Percentiles rank a stretch among this genome's conserved stretches.
Conservation (phyloP, 1,140 invertebrate genomes). For the Penaeus chinensis region DNA sequence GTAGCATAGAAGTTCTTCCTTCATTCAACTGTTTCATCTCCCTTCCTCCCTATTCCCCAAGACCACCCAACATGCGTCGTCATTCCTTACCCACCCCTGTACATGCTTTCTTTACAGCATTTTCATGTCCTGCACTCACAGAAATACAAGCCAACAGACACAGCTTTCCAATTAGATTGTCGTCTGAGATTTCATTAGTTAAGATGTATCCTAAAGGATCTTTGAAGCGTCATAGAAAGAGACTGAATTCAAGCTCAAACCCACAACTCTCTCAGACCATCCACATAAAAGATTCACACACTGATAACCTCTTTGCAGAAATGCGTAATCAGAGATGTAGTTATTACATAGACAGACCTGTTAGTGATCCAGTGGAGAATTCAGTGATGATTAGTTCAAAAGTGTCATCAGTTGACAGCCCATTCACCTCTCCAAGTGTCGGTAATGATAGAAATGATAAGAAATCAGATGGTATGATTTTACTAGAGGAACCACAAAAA, state of each 20-base stretch:
- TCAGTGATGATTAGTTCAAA: background rate
- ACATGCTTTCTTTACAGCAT: conserved; percentile 47
- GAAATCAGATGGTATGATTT: background rate
- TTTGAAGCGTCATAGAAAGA: conserved; percentile 13
- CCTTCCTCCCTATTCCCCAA: conserved; percentile 39
- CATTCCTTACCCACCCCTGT: conserved; percentile 27
- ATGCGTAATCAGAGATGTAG: conserved; percentile 27
- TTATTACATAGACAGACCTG: conserved; percentile 18
- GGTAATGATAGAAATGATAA: no score
- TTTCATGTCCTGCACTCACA: conserved; percentile 49
- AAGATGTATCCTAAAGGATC: background rate
- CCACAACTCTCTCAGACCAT: conserved; percentile 48
- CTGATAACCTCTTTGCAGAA: conserved; percentile 38
- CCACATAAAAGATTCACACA: conserved; percentile 34
- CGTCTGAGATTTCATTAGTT: background rate
- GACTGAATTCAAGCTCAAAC: conserved; percentile 36
- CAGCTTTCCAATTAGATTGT: background rate
- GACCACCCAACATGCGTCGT: background rate
- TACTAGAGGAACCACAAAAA: background rate
- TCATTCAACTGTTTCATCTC: conserved; percentile 7
- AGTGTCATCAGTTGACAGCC: no score
- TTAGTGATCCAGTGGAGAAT: conserved; percentile 5
- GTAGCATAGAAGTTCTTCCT: background rate
- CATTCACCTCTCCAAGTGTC: no score
- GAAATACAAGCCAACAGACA: conserved; percentile 8